These are phyloP conservation scores for Medauroidea extradentata DNA, from an alignment of 1,140 invertebrate genomes.

Conservation along the genomic window DNA sequence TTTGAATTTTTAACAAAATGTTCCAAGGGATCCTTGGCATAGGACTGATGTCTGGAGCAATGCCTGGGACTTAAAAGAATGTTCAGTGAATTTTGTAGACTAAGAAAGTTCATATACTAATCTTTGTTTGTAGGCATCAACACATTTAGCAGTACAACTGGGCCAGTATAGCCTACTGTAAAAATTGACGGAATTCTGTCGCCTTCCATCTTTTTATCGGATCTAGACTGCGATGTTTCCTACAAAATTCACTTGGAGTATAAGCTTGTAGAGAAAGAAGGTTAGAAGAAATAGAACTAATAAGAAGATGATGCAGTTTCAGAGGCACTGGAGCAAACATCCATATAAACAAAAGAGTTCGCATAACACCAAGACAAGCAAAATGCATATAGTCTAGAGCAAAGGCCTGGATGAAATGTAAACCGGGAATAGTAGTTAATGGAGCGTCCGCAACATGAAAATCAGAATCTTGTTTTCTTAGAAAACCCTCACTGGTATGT, in stretches of 20 bases:
- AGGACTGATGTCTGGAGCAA: conserved; percentile 4
- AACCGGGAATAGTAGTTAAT: conserved; percentile 16
- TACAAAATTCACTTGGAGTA: conserved; percentile 29
- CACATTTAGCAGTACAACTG: conserved; percentile 23
- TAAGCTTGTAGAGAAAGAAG: not conserved
- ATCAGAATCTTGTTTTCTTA: conserved; percentile 8
- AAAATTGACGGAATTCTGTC: conserved; percentile 33
- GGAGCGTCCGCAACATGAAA: conserved; percentile 20
- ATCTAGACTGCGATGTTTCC: conserved; percentile 27
- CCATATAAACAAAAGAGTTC: conserved; percentile 30
- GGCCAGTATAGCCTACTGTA: conserved; percentile 33
- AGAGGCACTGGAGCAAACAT: conserved; percentile 3
- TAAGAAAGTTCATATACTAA: not conserved
- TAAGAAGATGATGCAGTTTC: too few species aligned
- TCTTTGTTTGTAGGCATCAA: not conserved
- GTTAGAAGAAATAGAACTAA: too few species aligned
- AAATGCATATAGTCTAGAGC: conserved; percentile 36
- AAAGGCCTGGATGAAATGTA: conserved; percentile 31
- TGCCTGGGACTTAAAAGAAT: conserved; percentile 6
- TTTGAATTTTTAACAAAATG: conserved; percentile 5
- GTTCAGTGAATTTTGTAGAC: conserved; percentile 1
- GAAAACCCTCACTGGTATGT: conserved; percentile 23
- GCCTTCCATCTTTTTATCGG: conserved; percentile 34
- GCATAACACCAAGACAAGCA: conserved; percentile 29
- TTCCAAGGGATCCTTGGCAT: not conserved